Base-by-base conservation (phyloP, 64 coral and sea anemone genomes). In the Montipora cactus region DNA sequence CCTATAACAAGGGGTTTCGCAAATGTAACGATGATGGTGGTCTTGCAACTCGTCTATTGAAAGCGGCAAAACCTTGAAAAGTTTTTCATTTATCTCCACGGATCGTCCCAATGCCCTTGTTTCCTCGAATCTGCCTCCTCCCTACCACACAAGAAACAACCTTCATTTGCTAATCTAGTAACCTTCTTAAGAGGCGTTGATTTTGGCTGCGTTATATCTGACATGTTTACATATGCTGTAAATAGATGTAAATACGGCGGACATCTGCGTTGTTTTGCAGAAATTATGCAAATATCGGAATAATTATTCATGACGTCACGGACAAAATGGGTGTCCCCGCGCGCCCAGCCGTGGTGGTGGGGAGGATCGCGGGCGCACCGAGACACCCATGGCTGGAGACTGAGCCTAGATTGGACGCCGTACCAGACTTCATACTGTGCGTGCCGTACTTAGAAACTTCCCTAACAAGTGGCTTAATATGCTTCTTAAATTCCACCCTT, bases 1-100 rank as follows among this genome's bases (percentile, higher is more conserved):
- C 66, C 66, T 69, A n/a, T 69, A 69, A 69, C 66, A 69, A 69
- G 66, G 66, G 14, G 66, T 69, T 69, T 69, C 66, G 66, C 66
- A 69, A 14, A 69, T n/a, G 1, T 69, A 69, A 69, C 66, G 66
- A 69, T 69, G 66, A 69, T 0, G 1, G 66, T 69, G 19, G 19
- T 69, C 66, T 55, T 55, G 52, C 52, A 55, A 55, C 52, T 55
- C 52, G 52, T 55, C 52, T 0, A 55, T 55, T 55, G 52, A 1
- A 55, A 55, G 5, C 52, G 52, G 52, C 52, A 55, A 55, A 55
- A 55, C 52, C 52, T 55, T 55, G 9, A 55, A 55, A 55, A 55
- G 52, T 55, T 55, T 55, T 55, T 55, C 52, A 55, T 55, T 55
- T 55, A 55, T 0, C 52, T 55, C 52, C 52, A 55, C 52, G 52